Evolutionary conservation across 2,113 vertebrate genomes (phyloP).

Genomic region (Hydrochoerus hydrochaeris): DNA sequence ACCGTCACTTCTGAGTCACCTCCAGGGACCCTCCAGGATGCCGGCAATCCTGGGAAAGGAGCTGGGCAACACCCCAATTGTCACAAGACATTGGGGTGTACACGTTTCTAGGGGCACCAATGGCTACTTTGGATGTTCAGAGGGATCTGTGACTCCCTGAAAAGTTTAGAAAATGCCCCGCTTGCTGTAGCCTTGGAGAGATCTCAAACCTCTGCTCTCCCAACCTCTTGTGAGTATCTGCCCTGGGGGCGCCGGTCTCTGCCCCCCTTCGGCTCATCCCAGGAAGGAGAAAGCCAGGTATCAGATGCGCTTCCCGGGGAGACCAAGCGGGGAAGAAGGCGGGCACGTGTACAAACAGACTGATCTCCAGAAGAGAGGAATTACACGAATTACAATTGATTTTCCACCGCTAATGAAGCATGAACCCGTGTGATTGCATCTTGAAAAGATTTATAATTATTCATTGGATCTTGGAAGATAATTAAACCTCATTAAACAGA

Average conservation of each 20-base stretch:
- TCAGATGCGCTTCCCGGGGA: slow-evolving; percentile 35
- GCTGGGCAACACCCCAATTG: no score
- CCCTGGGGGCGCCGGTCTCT: background rate
- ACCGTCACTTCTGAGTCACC: background rate
- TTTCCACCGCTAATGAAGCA: slow-evolving; percentile 86
- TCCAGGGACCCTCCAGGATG: background rate
- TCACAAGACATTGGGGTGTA: background rate
- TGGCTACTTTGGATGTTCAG: background rate
- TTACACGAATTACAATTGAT: slow-evolving; percentile 87
- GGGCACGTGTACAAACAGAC: slow-evolving; percentile 65
- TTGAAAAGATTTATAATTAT: slow-evolving; percentile 91
- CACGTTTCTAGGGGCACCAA: background rate
- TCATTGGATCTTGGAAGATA: slow-evolving; percentile 88
- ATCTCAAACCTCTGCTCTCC: background rate
- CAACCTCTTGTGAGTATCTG: no score
- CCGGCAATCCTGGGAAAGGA: no score
- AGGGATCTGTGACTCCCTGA: background rate
- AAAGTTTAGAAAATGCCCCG: background rate
- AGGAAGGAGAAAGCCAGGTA: slow-evolving; percentile 33
- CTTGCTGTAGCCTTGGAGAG: background rate
- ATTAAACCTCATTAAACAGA: slow-evolving; percentile 89
- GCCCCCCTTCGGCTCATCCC: background rate
- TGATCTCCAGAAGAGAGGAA: slow-evolving; percentile 82
- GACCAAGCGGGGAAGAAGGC: slow-evolving; percentile 47
- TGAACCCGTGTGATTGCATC: slow-evolving; percentile 88